These are phyloP conservation scores for Abscondita cerata DNA, from an alignment of 2,888 invertebrate species.

Conservation along the genomic window DNA sequence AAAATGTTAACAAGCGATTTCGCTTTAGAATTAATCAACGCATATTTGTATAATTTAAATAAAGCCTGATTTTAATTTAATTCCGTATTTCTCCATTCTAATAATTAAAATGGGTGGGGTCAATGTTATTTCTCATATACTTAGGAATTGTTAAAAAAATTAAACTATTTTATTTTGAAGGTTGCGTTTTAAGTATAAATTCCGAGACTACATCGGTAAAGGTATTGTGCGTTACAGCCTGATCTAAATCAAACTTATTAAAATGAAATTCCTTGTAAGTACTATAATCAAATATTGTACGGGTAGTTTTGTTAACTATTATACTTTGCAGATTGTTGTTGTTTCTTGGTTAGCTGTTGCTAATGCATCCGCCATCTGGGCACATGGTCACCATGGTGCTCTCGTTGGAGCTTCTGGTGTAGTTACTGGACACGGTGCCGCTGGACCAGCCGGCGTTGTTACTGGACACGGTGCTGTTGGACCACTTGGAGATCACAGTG, in stretches of 20 bases:
- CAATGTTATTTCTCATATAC: too few species aligned
- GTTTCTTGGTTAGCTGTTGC: conserved; percentile 43
- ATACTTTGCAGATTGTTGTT: conserved; percentile 35
- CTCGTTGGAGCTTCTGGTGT: conserved; percentile 36
- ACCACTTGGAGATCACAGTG: conserved; percentile 21
- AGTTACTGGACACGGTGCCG: conserved; percentile 33
- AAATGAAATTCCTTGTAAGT: conserved; percentile 45
- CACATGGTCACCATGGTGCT: conserved; percentile 19
- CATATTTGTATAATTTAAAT: too few species aligned
- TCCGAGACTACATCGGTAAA: conserved; percentile 24
- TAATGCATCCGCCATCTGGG: conserved; percentile 39
- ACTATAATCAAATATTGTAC: conserved; percentile 2
- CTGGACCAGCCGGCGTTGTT: conserved; percentile 37
- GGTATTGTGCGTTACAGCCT: too few species aligned
- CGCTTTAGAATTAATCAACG: too few species aligned
- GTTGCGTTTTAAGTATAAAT: conserved; percentile 41
- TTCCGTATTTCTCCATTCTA: too few species aligned
- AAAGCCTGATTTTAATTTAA: too few species aligned
- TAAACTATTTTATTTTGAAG: conserved; percentile 31
- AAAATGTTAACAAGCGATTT: too few species aligned
- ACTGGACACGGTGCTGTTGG: conserved; percentile 33
- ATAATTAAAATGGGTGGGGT: background rate
- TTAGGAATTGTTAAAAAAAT: background rate
- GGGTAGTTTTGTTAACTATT: background rate
- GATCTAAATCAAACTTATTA: conserved; percentile 3